Conservation (phyloP, 2,797 vertebrate species). For the Avahi laniger region DNA sequence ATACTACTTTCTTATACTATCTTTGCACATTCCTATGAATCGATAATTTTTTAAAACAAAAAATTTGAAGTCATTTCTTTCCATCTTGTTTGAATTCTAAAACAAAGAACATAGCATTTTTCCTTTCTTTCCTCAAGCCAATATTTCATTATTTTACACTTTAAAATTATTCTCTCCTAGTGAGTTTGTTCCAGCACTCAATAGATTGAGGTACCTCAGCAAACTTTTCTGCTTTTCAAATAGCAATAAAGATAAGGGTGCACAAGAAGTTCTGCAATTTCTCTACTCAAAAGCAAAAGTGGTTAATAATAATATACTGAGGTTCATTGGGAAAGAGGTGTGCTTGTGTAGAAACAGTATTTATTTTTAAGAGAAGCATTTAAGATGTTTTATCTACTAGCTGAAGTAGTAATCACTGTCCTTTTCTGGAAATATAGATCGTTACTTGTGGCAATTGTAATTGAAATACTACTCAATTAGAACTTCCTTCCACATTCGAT, state of each 20-base stretch:
- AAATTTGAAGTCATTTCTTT: neutral
- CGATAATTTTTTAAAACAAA: neutral
- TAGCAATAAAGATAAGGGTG: neutral
- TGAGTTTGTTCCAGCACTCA: neutral
- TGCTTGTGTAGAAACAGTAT: neutral
- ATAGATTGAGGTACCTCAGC: neutral
- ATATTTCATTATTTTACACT: neutral
- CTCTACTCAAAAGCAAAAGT: neutral
- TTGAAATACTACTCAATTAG: neutral
- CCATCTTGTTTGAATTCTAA: slow-evolving; percentile 1
- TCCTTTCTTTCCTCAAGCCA: neutral
- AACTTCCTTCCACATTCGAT: neutral
- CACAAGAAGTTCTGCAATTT: neutral
- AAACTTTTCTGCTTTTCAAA: neutral
- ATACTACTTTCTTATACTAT: neutral
- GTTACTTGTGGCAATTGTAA: neutral
- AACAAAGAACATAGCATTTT: neutral
- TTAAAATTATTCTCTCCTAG: neutral
- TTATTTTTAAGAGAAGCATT: slow-evolving; percentile 10
- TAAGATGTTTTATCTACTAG: slow-evolving; percentile 17
- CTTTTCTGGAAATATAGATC: neutral
- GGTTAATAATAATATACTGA: neutral
- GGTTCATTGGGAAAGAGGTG: neutral
- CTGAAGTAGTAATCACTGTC: neutral
- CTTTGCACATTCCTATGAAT: neutral